These are phyloP conservation scores for Megaleporinus macrocephalus DNA, from an alignment of 2,113 vertebrate genomes.

Conservation along the genomic window DNA sequence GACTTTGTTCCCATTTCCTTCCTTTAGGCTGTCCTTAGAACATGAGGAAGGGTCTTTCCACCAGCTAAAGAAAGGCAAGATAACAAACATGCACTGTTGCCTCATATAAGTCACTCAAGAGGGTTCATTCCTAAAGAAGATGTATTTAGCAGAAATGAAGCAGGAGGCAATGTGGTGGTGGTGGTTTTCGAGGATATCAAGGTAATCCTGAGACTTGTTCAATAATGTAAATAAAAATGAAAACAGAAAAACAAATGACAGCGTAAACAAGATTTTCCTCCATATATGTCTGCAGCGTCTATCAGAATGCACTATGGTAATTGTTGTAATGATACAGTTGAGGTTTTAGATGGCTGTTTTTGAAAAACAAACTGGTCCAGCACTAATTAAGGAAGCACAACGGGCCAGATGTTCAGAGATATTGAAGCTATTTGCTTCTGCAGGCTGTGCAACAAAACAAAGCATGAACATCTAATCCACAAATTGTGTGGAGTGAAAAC, in stretches of 20 bases:
- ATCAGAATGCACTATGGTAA: neutral
- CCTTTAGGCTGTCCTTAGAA: constrained; percentile 56
- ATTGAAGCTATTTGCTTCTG: neutral
- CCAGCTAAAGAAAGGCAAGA: constrained; percentile 42
- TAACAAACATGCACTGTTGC: constrained; percentile 46
- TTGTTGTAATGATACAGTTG: neutral
- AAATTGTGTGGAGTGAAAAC: neutral
- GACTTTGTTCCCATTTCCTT: constrained; percentile 73
- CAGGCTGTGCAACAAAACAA: neutral
- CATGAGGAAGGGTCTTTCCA: constrained; percentile 54
- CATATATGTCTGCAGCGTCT: neutral
- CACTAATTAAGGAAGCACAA: neutral
- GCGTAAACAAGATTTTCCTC: neutral
- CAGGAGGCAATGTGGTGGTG: neutral
- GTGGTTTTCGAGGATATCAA: too few species aligned
- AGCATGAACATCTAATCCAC: neutral
- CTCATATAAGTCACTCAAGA: constrained; percentile 48
- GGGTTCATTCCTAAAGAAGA: neutral
- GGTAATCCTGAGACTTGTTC: neutral
- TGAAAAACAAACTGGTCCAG: neutral
- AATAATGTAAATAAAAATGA: neutral
- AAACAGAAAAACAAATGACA: neutral
- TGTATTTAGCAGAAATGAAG: neutral
- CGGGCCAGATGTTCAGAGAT: neutral
- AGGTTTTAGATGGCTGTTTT: neutral